Base-by-base conservation (phyloP, 2,797 vertebrate species). In the Tapirus indicus region DNA sequence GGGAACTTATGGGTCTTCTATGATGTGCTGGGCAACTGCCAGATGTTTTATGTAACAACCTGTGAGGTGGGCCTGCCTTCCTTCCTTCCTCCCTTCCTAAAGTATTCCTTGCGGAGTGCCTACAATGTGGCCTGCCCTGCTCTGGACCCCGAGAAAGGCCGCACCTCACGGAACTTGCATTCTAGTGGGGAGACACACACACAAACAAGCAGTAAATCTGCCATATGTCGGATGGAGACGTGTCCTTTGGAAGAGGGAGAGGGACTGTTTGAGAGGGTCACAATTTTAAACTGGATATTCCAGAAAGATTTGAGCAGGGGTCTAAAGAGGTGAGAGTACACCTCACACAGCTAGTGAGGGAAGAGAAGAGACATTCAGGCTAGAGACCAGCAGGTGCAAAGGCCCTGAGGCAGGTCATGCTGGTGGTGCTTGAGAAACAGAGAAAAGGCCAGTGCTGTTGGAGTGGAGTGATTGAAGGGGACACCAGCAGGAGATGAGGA, bases 171-270 rank as follows among this genome's bases (percentile, higher is more conserved):
- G 56, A n/a, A 32, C 7, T 49, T 49, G 38, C 18, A 23, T 64
- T 66, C 23, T 68, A 13, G 0, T 20, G 3, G 7, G 35, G 38
- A 56, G 78, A 66, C 17, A 77, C 32, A 47, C 17, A 47, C 5
- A 29, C 41, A 72, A 6, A 41, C 14, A 54, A 11, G 66, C 54
- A 32, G 35, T 2, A 35, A 49, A 72, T 21, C 77, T 54, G 32
- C 12, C 32, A 17, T 13, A 7, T 6, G 0, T 49, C 41, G 1
- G 17, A 6, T 18, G 49, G 49, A 9, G 18, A 11, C 17, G 23
- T 58, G 1, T 38, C 58, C 58, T 54, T 27, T 77, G 56, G 27
- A 14, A 54, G 62, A 8, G 5, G 44, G 23, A 68, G 25, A 68
- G 32, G 38, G 12, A 32, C 6, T 20, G 18, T 5, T 38, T 17